These are phyloP conservation scores for Heliconius eleuchia DNA, from an alignment of 1,140 invertebrate species.

Conservation along the genomic window DNA sequence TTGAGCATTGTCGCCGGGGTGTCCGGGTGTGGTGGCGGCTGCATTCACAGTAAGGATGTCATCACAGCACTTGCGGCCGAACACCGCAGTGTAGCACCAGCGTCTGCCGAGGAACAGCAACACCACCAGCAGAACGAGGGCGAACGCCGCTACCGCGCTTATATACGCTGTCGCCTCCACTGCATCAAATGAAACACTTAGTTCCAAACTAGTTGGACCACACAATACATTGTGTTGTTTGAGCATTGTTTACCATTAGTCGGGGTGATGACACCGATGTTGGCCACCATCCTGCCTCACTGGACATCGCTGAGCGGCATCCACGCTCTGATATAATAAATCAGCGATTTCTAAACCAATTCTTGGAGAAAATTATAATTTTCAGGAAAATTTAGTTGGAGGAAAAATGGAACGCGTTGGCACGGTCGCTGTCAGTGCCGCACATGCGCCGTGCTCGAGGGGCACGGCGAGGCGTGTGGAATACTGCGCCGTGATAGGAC, in stretches of 20 bases:
- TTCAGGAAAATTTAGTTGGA: constrained; percentile 38
- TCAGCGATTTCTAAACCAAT: constrained; percentile 7
- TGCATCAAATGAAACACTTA: constrained; percentile 47
- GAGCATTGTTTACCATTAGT: constrained; percentile 69
- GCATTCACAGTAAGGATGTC: constrained; percentile 71
- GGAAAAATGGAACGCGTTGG: constrained; percentile 64
- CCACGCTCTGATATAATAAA: constrained; percentile 22
- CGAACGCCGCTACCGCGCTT: constrained; percentile 74
- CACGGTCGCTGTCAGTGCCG: constrained; percentile 60
- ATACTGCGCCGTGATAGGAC: constrained; percentile 65
- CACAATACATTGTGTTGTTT: constrained; percentile 36
- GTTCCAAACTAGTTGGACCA: constrained; percentile 11
- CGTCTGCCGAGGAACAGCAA: constrained; percentile 71
- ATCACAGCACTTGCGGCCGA: constrained; percentile 67
- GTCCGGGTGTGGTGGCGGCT: constrained; percentile 48
- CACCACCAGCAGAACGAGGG: constrained; percentile 68
- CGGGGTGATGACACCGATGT: constrained; percentile 65
- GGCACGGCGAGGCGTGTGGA: constrained; percentile 71
- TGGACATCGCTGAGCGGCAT: constrained; percentile 51
- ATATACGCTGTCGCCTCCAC: constrained; percentile 79
- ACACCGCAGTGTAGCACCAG: constrained; percentile 67
- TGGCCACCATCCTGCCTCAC: constrained; percentile 72
- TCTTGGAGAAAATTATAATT: not conserved
- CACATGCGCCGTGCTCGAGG: constrained; percentile 63
- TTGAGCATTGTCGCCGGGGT: constrained; percentile 68